These are phyloP conservation scores for Schlechtendalia chinensis DNA, from an alignment of 1,140 invertebrate species.

Conservation along the genomic window DNA sequence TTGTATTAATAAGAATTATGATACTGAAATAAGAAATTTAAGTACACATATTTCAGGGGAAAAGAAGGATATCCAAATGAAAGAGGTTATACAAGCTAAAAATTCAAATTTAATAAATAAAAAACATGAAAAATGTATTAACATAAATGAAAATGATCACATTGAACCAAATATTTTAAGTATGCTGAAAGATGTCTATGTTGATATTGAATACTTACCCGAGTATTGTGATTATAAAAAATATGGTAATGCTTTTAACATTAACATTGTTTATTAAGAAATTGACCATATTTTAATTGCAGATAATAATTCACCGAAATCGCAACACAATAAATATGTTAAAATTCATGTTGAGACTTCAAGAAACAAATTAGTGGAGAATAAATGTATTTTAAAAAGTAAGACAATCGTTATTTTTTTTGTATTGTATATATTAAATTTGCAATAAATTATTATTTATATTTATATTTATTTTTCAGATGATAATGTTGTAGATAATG, in stretches of 20 bases:
- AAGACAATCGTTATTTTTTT: neutral
- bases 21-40: too few relatives aligned
- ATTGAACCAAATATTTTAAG: conserved; percentile 10
- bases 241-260: neutral
- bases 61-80: neutral
- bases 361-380: neutral
- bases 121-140: neutral
- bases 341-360: neutral
- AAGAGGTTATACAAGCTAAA: too few relatives aligned
- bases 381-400: neutral
- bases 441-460: neutral
- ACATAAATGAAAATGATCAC: neutral
- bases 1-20: too few relatives aligned
- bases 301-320: neutral
- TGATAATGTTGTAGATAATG: neutral
- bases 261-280: neutral
- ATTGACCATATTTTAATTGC: neutral
- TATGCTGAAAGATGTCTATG: conserved; percentile 42
- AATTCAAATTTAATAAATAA: too few relatives aligned
- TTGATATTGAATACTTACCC: neutral
- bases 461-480: neutral
- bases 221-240: neutral
- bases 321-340: neutral
- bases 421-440: too few relatives aligned
- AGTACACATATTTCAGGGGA: too few relatives aligned